phyloP scores from a whole-genome alignment of 2,113 vertebrate genomes.

The Mesembrinibis cayennensis region DNA sequence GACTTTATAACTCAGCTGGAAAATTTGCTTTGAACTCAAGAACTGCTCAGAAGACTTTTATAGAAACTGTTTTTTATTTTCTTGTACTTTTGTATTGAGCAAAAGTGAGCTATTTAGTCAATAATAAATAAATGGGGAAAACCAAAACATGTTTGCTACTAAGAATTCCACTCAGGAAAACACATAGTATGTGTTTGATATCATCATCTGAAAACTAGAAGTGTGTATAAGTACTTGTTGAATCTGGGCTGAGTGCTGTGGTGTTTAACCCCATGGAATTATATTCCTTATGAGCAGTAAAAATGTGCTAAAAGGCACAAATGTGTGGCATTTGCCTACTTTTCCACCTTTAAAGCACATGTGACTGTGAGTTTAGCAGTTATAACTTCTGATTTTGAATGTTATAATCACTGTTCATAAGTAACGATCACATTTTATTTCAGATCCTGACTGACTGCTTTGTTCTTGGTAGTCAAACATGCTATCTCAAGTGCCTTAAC shows the following conservation, averaged over 20 bases:
- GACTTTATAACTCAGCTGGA: conserved; percentile 52
- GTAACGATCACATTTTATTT: not conserved
- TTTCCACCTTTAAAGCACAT: not conserved
- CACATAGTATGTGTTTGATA: not conserved
- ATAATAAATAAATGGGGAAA: not conserved
- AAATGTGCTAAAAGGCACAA: not conserved
- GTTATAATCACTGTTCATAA: not conserved
- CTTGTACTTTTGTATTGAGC: not conserved
- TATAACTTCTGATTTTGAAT: not conserved
- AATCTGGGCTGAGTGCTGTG: not conserved
- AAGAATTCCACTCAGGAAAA: not conserved
- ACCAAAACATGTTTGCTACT: not conserved
- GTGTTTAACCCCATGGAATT: not conserved
- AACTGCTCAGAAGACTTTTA: conserved; percentile 11
- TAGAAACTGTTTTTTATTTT: not conserved
- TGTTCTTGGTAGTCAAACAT: not conserved
- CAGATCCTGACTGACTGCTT: not conserved
- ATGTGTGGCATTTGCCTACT: not conserved
- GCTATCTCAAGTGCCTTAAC: not conserved
- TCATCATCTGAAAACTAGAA: not conserved
- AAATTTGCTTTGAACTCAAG: conserved; percentile 50
- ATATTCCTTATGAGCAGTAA: not conserved
- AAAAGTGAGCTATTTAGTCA: not conserved
- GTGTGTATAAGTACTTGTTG: not conserved
- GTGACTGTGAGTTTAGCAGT: not conserved